These are phyloP conservation scores for Platyrinchus mystaceus DNA, from an alignment of 2,797 vertebrate species.

Conservation along the genomic window DNA sequence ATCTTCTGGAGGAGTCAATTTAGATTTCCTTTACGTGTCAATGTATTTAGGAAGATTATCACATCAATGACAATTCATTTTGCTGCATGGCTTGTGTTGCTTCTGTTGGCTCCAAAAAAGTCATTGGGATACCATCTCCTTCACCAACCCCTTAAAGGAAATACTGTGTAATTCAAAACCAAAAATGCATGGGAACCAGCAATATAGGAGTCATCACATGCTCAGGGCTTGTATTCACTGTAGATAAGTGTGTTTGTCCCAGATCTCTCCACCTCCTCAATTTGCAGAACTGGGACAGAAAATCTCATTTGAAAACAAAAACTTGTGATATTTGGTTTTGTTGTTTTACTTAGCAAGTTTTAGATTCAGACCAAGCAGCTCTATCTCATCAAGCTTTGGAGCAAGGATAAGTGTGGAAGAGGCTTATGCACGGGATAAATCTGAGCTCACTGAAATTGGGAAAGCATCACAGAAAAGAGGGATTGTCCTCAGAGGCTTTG, in stretches of 20 bases:
- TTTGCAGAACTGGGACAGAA: not conserved
- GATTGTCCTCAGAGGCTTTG: not conserved
- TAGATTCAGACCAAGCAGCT: not conserved
- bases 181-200: not conserved
- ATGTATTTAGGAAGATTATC: not conserved
- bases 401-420: not conserved
- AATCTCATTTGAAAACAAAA: not conserved
- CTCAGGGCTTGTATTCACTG: not conserved
- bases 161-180: not conserved
- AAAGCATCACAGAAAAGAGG: not conserved
- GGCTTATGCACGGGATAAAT: not conserved
- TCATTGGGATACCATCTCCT: not conserved
- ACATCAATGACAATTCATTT: not conserved
- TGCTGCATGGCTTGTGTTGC: not conserved
- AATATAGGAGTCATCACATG: not conserved
- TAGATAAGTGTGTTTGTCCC: constrained; percentile 31
- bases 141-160: not conserved
- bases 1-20: not conserved
- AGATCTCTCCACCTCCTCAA: not conserved
- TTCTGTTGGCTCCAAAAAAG: not conserved
- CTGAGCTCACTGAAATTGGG: not conserved
- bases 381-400: not conserved
- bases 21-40: not conserved
- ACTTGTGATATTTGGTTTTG: not conserved
- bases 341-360: not conserved